Conservation (phyloP, 2,797 vertebrate genomes). For the Anguilla pacifica region DNA sequence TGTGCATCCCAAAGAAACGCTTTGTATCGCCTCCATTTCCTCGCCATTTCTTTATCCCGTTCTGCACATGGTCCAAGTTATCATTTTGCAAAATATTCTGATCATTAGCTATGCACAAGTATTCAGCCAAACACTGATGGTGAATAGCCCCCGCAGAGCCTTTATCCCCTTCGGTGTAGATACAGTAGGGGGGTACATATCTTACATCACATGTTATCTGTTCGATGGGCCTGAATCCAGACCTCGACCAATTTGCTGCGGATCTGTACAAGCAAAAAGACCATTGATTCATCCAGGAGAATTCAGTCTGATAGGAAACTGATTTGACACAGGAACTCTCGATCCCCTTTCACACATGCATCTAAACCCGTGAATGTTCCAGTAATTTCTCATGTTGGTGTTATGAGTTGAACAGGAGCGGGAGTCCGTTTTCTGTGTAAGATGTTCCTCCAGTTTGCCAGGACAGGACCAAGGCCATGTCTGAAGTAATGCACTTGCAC, state of each 20-base stretch:
- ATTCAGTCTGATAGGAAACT: background rate
- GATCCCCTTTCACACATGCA: too few relatives aligned
- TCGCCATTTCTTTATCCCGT: background rate
- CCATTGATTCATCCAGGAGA: background rate
- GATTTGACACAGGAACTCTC: background rate
- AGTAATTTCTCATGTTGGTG: too few relatives aligned
- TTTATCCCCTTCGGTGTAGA: background rate
- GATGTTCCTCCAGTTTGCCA: too few relatives aligned
- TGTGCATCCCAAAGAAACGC: background rate
- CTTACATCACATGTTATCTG: conserved; percentile 33
- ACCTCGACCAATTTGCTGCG: conserved; percentile 27
- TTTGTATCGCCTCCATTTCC: background rate
- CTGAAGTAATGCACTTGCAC: too few relatives aligned
- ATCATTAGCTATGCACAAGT: conserved; percentile 17
- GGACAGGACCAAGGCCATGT: too few relatives aligned
- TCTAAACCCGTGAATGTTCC: too few relatives aligned
- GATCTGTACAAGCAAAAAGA: background rate
- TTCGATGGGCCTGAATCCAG: conserved; percentile 24
- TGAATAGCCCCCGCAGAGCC: conserved; percentile 9
- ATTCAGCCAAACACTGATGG: conserved; percentile 31
- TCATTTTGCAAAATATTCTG: background rate
- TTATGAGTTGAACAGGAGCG: too few relatives aligned
- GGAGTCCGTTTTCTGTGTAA: too few relatives aligned
- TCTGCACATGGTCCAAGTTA: background rate
- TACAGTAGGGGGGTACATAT: background rate